Evolutionary conservation across 2,797 vertebrate genomes (phyloP), one percentile per base, ranked within the genome.

Genomic region (Neosilurus hyrtlii): DNA sequence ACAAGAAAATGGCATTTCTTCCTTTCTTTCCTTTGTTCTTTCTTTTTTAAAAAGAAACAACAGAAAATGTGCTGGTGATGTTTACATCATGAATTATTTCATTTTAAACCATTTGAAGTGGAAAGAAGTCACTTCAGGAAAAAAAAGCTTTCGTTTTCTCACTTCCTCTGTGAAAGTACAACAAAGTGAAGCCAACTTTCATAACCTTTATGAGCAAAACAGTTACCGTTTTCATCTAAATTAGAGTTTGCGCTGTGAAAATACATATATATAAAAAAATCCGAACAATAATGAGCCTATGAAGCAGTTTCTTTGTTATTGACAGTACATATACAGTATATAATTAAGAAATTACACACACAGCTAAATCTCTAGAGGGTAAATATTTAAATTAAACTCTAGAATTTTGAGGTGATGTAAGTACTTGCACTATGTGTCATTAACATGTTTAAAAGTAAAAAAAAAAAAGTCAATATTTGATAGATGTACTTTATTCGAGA

Each of bases 371-470:
- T 54, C 12, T 62, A 43, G 57, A 76, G 57, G 35, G 22, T 62
- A 62, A 61, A 77, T 24, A 16, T 12, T 3, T 43, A 62, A 61
- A 11, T 12, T 30, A 30, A 30, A 30, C 54, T 73, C 9, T n/a
- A 66, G 62, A 65, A 54, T 43, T 15, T 52, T 14, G 7, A 67
- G 52, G 80, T 61, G 80, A 84, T 68, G 77, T 73, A 86, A 86
- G 74, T 82, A 85, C 76, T 89, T 90, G 89, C 87, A 90, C 89
- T 89, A 89, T 86, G 76, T 80, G 80, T 84, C 22, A 76, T 80
- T 57, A 86, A 80, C 75, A 61, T 54, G 77, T 56, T 37, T 74
- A n/a, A 84, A 85, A 59, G 16, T 52, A 56, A 24, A 79, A 81
- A 67, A 77, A 7, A 79, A 86, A 51, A 35, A 57, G 70, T 79